These are phyloP conservation scores for Eupeodes corollae DNA, from an alignment of 1,140 invertebrate genomes.

Conservation along the genomic window DNA sequence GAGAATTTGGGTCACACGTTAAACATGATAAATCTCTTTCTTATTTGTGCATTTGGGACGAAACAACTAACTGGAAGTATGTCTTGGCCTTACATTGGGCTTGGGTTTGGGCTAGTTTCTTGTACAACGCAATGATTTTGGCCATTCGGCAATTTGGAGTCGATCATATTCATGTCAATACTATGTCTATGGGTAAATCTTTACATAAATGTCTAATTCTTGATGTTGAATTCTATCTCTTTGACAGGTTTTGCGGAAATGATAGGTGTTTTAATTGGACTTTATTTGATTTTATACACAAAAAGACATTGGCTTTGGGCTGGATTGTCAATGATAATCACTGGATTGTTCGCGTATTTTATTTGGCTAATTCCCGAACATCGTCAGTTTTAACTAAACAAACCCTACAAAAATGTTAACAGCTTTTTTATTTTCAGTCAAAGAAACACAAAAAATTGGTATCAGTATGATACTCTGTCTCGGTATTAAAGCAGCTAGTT, in stretches of 20 bases:
- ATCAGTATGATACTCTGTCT: slow-evolving; percentile 29
- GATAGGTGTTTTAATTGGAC: slow-evolving; percentile 32
- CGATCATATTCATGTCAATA: slow-evolving; percentile 32
- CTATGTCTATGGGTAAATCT: slow-evolving; percentile 27
- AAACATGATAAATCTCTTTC: slow-evolving; percentile 4
- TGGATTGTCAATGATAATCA: slow-evolving; percentile 24
- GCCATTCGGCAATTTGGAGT: slow-evolving; percentile 35
- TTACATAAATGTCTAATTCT: not conserved
- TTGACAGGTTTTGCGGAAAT: slow-evolving; percentile 30
- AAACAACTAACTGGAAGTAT: slow-evolving; percentile 21
- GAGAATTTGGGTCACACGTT: slow-evolving; percentile 19
- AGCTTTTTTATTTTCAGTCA: slow-evolving; percentile 4
- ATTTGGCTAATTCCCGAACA: slow-evolving; percentile 25
- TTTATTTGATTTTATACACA: slow-evolving; percentile 31
- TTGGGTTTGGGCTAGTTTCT: slow-evolving; percentile 30
- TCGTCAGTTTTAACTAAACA: slow-evolving; percentile 8
- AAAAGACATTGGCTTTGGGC: slow-evolving; percentile 29
- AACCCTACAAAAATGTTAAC: too few species aligned
- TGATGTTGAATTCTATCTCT: not conserved
- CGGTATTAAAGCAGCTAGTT: slow-evolving; percentile 25
- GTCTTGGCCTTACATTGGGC: slow-evolving; percentile 25
- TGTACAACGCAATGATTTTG: slow-evolving; percentile 35
- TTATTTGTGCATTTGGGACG: slow-evolving; percentile 32
- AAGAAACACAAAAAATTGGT: slow-evolving; percentile 14
- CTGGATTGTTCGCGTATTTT: slow-evolving; percentile 21